Conservation (phyloP, 2,888 invertebrate species). For the Pegoplata infirma region DNA sequence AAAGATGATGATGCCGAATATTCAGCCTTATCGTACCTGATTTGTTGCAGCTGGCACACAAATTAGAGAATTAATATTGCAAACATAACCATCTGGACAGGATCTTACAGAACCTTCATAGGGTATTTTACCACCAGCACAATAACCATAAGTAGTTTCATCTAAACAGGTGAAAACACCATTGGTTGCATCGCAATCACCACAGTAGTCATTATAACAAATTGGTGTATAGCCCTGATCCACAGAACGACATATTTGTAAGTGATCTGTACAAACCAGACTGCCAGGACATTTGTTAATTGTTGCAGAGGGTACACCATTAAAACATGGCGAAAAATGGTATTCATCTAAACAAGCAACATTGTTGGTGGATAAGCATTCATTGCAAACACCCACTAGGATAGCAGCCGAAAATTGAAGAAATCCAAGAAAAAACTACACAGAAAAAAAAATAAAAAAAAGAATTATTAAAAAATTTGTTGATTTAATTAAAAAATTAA, state of each 20-base stretch:
- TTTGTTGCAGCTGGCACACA: conserved; percentile 49
- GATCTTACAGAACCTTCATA: conserved; percentile 12
- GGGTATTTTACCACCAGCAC: conserved; percentile 60
- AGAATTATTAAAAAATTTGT: background rate
- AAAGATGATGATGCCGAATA: too few species aligned
- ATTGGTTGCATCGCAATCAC: conserved; percentile 46
- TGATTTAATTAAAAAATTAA: too few species aligned
- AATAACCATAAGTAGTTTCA: conserved; percentile 63
- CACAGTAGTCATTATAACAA: conserved; percentile 62
- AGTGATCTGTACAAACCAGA: conserved; percentile 60
- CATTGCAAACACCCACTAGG: conserved; percentile 55
- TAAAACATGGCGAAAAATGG: conserved; percentile 60
- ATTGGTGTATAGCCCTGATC: conserved; percentile 51
- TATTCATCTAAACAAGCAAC: conserved; percentile 64
- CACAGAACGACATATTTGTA: conserved; percentile 54
- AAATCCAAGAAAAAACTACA: conserved; percentile 17
- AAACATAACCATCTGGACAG: conserved; percentile 64
- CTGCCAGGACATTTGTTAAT: conserved; percentile 58
- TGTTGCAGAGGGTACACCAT: conserved; percentile 33
- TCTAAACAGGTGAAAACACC: conserved; percentile 63
- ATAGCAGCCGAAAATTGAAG: background rate
- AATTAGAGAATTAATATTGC: conserved; percentile 56
- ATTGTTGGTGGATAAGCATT: conserved; percentile 60
- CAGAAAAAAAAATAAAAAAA: background rate
- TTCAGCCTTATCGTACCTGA: conserved; percentile 53